These are phyloP conservation scores for Tenebrio molitor DNA, from an alignment of 1,140 invertebrate genomes.

Conservation along the genomic window DNA sequence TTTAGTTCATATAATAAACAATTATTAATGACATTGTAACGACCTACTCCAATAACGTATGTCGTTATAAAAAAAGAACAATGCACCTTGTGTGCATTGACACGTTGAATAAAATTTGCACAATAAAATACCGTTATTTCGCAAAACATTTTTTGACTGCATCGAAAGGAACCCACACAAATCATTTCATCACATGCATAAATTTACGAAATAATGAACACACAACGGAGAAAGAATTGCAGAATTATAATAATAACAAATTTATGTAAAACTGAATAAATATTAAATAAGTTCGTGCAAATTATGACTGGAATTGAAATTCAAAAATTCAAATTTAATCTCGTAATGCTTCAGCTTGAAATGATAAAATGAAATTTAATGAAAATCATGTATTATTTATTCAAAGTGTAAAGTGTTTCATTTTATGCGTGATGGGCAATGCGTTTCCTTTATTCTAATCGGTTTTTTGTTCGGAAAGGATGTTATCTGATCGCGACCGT, in stretches of 20 bases:
- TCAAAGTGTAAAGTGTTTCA: conserved; percentile 11
- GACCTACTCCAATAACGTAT: conserved; percentile 30
- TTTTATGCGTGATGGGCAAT: conserved; percentile 28
- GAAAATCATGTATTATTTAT: conserved; percentile 29
- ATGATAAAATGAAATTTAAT: conserved; percentile 28
- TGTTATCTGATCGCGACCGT: no score
- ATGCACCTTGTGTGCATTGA: neutral
- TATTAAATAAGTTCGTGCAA: conserved; percentile 32
- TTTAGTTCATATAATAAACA: no score
- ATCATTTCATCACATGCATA: no score
- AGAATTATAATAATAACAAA: conserved; percentile 24
- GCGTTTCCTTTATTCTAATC: neutral
- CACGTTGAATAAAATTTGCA: neutral
- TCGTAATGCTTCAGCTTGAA: conserved; percentile 18
- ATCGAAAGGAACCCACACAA: no score
- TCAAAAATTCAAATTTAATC: conserved; percentile 38
- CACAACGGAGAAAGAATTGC: neutral
- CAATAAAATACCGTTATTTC: conserved; percentile 10
- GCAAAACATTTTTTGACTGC: neutral
- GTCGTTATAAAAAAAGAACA: conserved; percentile 6
- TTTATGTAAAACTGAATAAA: conserved; percentile 31
- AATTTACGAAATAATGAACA: no score
- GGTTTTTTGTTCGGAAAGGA: no score
- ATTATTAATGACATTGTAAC: conserved; percentile 23
- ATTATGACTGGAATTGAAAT: conserved; percentile 18